Evolutionary conservation across 2,113 vertebrate genomes (phyloP).

Genomic region (Rhinopomastus cyanomelas): DNA sequence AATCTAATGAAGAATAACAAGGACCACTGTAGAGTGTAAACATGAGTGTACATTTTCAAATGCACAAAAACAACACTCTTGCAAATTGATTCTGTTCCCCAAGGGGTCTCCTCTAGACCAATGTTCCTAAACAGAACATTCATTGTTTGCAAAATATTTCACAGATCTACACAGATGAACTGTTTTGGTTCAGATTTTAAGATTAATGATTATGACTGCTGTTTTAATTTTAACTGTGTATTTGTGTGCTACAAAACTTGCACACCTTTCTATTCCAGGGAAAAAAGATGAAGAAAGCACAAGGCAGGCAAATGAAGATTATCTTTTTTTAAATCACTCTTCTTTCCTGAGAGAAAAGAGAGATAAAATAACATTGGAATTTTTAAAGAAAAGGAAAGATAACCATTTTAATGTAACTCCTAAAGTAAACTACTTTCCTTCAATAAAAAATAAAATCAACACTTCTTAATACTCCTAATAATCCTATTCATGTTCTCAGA

Average conservation of each 20-base stretch:
- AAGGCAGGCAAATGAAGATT: not conserved
- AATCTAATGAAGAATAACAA: no score
- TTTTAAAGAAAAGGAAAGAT: not conserved
- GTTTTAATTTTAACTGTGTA: not conserved
- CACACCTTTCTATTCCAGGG: not conserved
- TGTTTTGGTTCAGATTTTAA: not conserved
- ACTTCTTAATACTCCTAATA: conserved; percentile 42
- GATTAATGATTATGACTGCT: not conserved
- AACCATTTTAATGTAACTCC: not conserved
- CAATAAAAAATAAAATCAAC: not conserved
- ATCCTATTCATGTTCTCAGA: conserved; percentile 6
- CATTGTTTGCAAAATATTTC: conserved; percentile 18
- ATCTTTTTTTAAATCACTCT: not conserved
- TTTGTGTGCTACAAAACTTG: not conserved
- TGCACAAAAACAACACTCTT: not conserved
- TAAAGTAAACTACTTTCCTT: not conserved
- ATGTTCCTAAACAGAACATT: not conserved
- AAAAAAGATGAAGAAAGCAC: not conserved
- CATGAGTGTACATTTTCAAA: not conserved
- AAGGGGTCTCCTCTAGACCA: not conserved
- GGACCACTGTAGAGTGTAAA: no score
- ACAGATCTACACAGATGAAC: not conserved
- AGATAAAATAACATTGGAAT: not conserved
- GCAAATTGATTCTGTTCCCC: not conserved
- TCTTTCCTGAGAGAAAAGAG: not conserved